Base-by-base conservation (phyloP, 2,797 vertebrate species). In the Lithobates pipiens region DNA sequence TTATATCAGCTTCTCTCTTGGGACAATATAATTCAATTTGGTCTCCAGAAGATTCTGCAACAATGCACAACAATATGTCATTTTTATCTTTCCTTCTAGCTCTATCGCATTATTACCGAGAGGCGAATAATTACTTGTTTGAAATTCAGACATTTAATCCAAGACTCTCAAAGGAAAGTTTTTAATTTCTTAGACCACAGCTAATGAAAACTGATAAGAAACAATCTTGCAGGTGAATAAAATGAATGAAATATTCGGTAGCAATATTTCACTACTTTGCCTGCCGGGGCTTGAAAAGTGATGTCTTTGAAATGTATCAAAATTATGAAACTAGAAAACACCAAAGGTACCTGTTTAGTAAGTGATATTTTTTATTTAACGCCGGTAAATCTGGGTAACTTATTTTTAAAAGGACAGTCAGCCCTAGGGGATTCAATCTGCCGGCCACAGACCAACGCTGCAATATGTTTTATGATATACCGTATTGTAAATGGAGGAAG, bases 91-190 rank as follows among this genome's bases (percentile, higher is more conserved):
- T 78, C 13, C 34, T 15, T 10, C 63, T 67, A 18, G 68, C 8
- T 80, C 57, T 82, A 72, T 81, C 68, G 36, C 39, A 57, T 81
- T 81, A 71, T 82, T 39, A 61, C 46, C 7, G 10, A 27, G 21
- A 82, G 80, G 57, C 9, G 69, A 57, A 73, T 82, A 82, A 82
- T 82, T 54, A 39, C 27, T 71, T 50, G 25, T 25, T 54, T 82
- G 70, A 73, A 73, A 82, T 63, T 39, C 46, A 73, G 70, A 61
- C n/a, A 54, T 71, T 82, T 73, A 82, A 72, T 77, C 76, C 54
- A 5, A 3, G 5, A 10, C 57, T 77, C 76, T 65, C 76, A 36
- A 39, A 23, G 4, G 54, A 39, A n/a, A 21, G 0, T 42, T n/a
- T 77, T 77, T 63, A 61, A 77, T 77, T 77, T 77, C 75, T 77